A percentile compares a stretch with the other conserved stretches of the same genome.
These are phyloP conservation scores for Dolichallabes microphthalmus DNA, from an alignment of 2,113 vertebrate genomes.

Conservation along the genomic window DNA sequence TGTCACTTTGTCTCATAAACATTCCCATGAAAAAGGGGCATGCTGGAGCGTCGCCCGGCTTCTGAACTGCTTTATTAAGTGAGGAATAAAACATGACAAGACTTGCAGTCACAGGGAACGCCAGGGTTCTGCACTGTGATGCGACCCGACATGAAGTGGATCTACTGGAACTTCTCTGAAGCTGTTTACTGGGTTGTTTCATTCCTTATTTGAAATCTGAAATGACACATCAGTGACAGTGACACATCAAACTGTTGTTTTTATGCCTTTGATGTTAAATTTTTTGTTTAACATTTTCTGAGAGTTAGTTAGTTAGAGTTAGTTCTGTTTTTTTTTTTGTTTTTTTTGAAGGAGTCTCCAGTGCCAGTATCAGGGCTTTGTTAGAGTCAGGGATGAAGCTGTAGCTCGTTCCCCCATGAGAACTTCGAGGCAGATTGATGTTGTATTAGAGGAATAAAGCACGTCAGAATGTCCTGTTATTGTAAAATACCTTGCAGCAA, in stretches of 20 bases:
- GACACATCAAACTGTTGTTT: not conserved
- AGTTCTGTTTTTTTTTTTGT: not conserved
- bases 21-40: not conserved
- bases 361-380: not conserved
- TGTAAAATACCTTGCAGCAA: not conserved
- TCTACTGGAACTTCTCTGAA: not conserved
- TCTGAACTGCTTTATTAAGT: not conserved
- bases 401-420: not conserved
- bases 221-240: too few relatives aligned
- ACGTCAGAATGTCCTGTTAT: not conserved
- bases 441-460: not conserved
- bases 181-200: not conserved
- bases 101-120: too few relatives aligned
- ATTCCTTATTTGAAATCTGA: not conserved
- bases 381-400: not conserved
- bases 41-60: conserved; percentile 15
- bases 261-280: not conserved
- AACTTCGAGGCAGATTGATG: not conserved
- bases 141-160: not conserved
- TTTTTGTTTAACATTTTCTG: not conserved
- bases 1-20: not conserved
- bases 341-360: not conserved
- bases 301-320: not conserved
- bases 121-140: not conserved
- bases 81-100: not conserved